Evolutionary conservation across 2,797 vertebrate species (phyloP).

Genomic region (Xyrichtys novacula): DNA sequence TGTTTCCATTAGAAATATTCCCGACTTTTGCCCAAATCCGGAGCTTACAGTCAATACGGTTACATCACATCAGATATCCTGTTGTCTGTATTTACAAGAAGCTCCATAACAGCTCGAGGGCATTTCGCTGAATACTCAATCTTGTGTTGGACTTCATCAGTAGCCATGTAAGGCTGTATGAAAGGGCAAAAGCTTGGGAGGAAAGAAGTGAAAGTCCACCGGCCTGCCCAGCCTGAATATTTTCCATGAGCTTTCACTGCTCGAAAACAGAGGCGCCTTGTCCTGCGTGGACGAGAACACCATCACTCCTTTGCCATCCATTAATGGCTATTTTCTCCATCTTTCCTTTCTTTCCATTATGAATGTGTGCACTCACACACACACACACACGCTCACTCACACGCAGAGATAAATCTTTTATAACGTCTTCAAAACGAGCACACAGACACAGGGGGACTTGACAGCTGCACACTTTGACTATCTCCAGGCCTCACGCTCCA

Average conservation of each 20-base stretch:
- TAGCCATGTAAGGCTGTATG: constrained; percentile 56
- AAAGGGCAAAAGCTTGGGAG: constrained; percentile 48
- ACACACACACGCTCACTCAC: constrained; percentile 20
- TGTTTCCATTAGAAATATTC: constrained; percentile 34
- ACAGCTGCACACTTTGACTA: constrained; percentile 51
- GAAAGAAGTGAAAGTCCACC: constrained; percentile 32
- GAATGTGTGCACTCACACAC: constrained; percentile 20
- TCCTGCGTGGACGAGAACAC: constrained; percentile 41
- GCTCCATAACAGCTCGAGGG: constrained; percentile 23
- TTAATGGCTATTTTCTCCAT: constrained; percentile 38
- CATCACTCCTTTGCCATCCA: constrained; percentile 27
- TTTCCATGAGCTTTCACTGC: constrained; percentile 68
- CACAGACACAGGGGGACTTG: constrained; percentile 44
- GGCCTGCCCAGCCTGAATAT: constrained; percentile 58
- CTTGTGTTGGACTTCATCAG: constrained; percentile 35
- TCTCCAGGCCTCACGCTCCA: constrained; percentile 42
- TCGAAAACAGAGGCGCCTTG: constrained; percentile 69
- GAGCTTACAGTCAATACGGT: constrained; percentile 52
- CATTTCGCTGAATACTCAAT: constrained; percentile 26
- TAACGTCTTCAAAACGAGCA: constrained; percentile 39
- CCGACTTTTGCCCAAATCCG: constrained; percentile 39
- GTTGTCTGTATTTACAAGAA: constrained; percentile 51
- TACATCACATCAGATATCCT: constrained; percentile 61
- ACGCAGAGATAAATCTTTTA: constrained; percentile 6
- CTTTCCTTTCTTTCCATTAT: constrained; percentile 11